These are phyloP conservation scores for Pomacea maculata DNA, from an alignment of 1,140 invertebrate genomes.

Conservation along the genomic window DNA sequence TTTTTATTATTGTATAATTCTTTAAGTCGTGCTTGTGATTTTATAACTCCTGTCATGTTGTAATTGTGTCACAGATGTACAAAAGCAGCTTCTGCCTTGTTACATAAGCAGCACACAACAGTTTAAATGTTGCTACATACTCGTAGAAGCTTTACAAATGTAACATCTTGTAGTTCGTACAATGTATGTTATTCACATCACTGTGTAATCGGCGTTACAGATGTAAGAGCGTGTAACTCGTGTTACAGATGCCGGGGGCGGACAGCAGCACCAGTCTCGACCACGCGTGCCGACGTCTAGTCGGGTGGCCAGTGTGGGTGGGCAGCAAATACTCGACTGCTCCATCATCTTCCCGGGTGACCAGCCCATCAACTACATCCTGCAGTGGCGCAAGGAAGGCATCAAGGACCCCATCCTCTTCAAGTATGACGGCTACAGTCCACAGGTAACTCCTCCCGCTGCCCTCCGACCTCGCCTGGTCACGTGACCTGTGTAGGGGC, in stretches of 20 bases:
- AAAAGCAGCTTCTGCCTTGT: too few species aligned
- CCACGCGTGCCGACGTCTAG: conserved; percentile 12
- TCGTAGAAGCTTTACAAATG: too few species aligned
- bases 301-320: conserved; percentile 85
- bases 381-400: conserved; percentile 98
- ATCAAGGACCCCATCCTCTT: conserved; percentile 34
- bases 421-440: conserved; percentile 88
- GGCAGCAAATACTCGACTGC: conserved; percentile 95
- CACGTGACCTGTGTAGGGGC: too few species aligned
- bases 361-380: conserved; percentile 82
- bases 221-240: background rate
- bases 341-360: conserved; percentile 94
- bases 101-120: too few species aligned
- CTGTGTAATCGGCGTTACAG: background rate
- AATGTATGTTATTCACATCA: too few species aligned
- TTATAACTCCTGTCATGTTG: too few species aligned
- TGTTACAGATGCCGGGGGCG: background rate
- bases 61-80: too few species aligned
- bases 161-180: too few species aligned
- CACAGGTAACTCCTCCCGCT: conserved; percentile 73
- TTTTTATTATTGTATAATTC: too few species aligned
- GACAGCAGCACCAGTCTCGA: background rate
- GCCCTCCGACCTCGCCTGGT: too few species aligned
- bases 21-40: too few species aligned
- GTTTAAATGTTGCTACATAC: too few species aligned